Evolutionary conservation across 2,113 vertebrate species (phyloP).

Genomic region (Corythoichthys intestinalis): DNA sequence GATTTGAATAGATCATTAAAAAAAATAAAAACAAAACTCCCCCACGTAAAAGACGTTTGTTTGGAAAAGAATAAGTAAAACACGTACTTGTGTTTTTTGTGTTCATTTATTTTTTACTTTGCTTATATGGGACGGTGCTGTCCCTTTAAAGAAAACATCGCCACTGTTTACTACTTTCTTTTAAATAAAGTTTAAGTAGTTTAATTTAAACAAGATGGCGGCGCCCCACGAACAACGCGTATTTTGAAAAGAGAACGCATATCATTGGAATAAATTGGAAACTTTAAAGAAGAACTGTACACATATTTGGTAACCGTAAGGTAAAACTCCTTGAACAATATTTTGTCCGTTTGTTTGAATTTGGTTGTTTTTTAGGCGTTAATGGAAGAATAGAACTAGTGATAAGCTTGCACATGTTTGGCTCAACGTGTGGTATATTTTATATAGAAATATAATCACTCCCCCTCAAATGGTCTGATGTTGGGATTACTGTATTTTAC

Average conservation of each 20-base stretch:
- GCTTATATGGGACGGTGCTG: neutral
- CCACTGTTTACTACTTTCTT: neutral
- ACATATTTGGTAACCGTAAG: neutral
- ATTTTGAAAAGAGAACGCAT: neutral
- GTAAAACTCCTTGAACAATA: neutral
- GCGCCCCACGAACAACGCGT: conserved; percentile 9
- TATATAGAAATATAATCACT: neutral
- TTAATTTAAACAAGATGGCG: conserved; percentile 63
- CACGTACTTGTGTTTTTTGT: neutral
- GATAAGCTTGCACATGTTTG: neutral
- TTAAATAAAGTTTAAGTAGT: conserved; percentile 48
- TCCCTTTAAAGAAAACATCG: neutral
- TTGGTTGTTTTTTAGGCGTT: neutral
- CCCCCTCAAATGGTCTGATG: too few species aligned
- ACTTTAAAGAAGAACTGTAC: neutral
- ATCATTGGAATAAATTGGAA: neutral
- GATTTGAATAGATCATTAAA: too few species aligned
- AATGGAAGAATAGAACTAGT: neutral
- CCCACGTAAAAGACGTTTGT: neutral
- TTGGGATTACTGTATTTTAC: neutral
- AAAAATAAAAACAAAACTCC: neutral
- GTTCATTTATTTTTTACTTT: neutral
- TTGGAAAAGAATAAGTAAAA: neutral
- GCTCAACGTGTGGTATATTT: neutral
- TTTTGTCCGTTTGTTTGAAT: neutral